phyloP scores from a whole-genome alignment of 2,888 invertebrate species.

The Tuberolachnus salignus region DNA sequence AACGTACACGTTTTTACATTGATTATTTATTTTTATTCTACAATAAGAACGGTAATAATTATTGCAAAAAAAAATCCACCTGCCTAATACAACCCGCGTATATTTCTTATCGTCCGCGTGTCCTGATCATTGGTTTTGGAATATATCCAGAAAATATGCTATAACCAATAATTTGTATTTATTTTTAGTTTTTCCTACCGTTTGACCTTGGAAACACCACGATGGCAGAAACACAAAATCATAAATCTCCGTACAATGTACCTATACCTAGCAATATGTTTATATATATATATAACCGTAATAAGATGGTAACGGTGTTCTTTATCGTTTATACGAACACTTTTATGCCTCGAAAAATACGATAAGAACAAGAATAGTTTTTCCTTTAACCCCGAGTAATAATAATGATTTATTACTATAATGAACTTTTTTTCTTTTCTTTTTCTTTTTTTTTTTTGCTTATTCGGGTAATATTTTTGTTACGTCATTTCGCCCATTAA shows the following conservation, averaged over 20 bases:
- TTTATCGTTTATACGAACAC: conserved; percentile 1
- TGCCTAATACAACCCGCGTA: background rate
- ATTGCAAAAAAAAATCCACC: no score
- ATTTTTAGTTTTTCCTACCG: background rate
- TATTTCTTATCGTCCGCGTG: background rate
- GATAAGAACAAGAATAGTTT: conserved; percentile 39
- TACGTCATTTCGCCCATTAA: background rate
- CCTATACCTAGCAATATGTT: background rate
- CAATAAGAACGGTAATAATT: no score
- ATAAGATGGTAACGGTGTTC: conserved; percentile 15
- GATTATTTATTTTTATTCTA: no score
- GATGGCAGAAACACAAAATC: conserved; percentile 10
- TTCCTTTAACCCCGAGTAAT: conserved; percentile 23
- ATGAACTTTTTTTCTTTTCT: conserved; percentile 19
- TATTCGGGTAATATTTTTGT: conserved; percentile 18
- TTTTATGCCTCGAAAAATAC: background rate
- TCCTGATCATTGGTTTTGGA: conserved; percentile 15
- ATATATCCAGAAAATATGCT: background rate
- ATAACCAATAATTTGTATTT: background rate
- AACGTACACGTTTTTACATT: no score
- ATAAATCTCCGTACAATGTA: conserved; percentile 7
- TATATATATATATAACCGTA: background rate
- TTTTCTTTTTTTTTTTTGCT: no score
- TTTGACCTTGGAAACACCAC: background rate
- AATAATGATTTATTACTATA: conserved; percentile 34